Evolutionary conservation across 2,888 invertebrate species (phyloP), one percentile per base, ranked within the genome.

Genomic region (Dasysyrphus albostriatus): DNA sequence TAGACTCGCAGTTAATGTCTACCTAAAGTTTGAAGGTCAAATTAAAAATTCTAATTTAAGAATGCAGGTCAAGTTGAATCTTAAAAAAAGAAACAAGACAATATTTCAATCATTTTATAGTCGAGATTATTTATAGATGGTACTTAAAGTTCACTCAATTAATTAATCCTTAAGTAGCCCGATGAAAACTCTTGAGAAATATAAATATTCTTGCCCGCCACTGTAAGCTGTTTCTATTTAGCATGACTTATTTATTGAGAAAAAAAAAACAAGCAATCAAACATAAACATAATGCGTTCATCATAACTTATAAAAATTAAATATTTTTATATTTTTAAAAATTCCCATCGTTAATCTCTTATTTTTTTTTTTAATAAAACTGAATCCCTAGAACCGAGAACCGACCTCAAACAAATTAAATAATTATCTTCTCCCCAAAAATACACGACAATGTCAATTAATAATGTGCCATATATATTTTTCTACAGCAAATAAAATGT

Each of bases 351-450:
- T 65, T 58, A 80, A 84, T 69, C 69, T 69, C 7, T 24, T 16
- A 70, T 54, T 32, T n/a, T 42, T 39, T 19, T 72, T 42, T 42
- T n/a, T 34, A 61, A 76, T 81, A 79, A 19, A 58, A 49, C 29
- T 65, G 67, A 56, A 61, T 51, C 29, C n/a, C 3, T 3, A 39
- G 5, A 32, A 59, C 81, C 58, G 51, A 63, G 32, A 7, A 32
- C 32, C 32, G 7, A 0, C 72, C 58, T 47, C 49, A 9, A 42
- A 77, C 69, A 49, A 78, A 82, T 85, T 78, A 78, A 85, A 74
- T 73, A 70, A 74, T 85, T 82, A 82, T 56, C 37, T 32, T 34
- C 4, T 5, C 4, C 34, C 12, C 29, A 5, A n/a, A 16, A 47
- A 16, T 37, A 42, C 42, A 42, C 34, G 51, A 67, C 73, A 67